These are phyloP conservation scores for Muntiacus muntjak DNA, from an alignment of 2,113 vertebrate species.

Conservation along the genomic window DNA sequence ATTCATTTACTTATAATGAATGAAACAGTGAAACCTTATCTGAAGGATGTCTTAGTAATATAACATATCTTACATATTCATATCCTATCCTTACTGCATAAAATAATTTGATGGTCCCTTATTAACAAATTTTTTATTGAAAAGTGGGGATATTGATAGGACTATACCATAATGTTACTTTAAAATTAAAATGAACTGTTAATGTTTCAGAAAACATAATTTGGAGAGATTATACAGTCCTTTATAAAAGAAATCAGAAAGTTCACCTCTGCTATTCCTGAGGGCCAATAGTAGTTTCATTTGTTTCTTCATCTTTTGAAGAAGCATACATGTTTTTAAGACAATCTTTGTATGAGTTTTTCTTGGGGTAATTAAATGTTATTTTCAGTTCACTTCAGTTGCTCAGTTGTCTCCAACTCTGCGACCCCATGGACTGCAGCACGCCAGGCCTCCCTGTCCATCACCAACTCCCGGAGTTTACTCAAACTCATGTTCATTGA, in stretches of 20 bases:
- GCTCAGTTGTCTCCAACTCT: not conserved
- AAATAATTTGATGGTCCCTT: not conserved
- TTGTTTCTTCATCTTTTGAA: slow-evolving; percentile 3
- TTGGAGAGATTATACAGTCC: not conserved
- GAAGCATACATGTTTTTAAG: not conserved
- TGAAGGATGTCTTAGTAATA: not conserved
- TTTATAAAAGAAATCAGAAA: not conserved
- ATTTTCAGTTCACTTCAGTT: not conserved
- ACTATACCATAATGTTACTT: not conserved
- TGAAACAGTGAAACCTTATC: not conserved
- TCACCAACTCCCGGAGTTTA: not conserved
- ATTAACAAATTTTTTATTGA: not conserved
- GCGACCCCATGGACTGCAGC: not conserved
- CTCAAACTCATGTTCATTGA: not conserved
- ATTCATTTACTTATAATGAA: not conserved
- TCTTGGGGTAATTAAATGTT: not conserved
- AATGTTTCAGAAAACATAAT: not conserved
- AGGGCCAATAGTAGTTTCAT: not conserved
- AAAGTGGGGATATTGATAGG: not conserved
- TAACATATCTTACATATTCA: not conserved
- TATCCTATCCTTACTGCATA: not conserved
- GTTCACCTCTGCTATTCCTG: not conserved
- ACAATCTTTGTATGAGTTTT: not conserved
- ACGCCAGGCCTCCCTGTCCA: not conserved
- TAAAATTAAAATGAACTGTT: not conserved